A percentile compares a stretch with the other conserved stretches of the same genome.
Conservation (phyloP, 2,888 invertebrate species). For the Electrophaes corylata region DNA sequence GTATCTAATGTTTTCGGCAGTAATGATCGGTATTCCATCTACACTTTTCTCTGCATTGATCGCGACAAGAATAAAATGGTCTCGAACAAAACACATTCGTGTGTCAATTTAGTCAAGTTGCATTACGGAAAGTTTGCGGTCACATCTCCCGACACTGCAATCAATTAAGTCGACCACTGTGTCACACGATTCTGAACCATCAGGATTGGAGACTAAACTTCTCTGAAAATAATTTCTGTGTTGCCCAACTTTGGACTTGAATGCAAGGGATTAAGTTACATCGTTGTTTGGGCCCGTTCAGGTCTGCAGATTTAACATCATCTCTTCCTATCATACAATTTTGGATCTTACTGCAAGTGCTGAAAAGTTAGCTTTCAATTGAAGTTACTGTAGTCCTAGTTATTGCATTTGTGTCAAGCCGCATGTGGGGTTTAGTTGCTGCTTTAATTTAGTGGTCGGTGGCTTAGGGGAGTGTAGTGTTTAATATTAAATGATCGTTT, state of each 20-base stretch:
- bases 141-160: conserved; percentile 39
- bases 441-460: conserved; percentile 34
- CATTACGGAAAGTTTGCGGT: conserved; percentile 42
- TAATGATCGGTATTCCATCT: not conserved
- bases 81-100: conserved; percentile 8
- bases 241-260: conserved; percentile 22
- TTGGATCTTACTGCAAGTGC: conserved; percentile 17
- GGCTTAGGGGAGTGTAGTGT: conserved; percentile 20
- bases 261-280: conserved; percentile 2
- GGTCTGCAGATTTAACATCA: not conserved
- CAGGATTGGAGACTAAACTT: not conserved
- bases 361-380: conserved; percentile 4
- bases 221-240: not conserved
- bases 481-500: conserved; percentile 9
- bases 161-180: conserved; percentile 50
- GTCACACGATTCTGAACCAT: conserved; percentile 25
- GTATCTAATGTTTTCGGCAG: not conserved
- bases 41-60: conserved; percentile 1
- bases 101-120: conserved; percentile 39
- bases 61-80: not conserved
- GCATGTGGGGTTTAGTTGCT: conserved; percentile 26
- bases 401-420: conserved; percentile 27
- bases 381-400: conserved; percentile 10
- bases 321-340: conserved; percentile 9
- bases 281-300: not conserved